These are phyloP conservation scores for Semnornis frantzii DNA, from an alignment of 2,113 vertebrate genomes.

Conservation along the genomic window DNA sequence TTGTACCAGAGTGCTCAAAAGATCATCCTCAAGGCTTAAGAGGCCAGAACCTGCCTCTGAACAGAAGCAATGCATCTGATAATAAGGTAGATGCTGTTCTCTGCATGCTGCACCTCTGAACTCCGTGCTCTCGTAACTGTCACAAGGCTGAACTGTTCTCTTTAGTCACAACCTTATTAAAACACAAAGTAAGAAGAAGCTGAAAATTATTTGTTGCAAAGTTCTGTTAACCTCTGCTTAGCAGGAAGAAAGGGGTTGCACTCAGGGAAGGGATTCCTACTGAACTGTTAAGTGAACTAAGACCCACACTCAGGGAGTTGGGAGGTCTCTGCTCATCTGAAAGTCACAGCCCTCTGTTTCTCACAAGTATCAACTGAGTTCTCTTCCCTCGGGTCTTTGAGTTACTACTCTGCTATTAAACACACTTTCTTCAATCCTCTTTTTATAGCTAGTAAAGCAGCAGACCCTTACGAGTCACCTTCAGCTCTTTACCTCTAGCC, in stretches of 20 bases:
- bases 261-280: background rate
- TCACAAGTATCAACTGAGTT: background rate
- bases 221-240: background rate
- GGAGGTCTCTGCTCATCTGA: background rate
- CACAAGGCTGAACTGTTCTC: background rate
- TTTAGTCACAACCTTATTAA: background rate
- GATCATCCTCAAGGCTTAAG: background rate
- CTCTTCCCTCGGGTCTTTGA: background rate
- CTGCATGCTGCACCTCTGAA: background rate
- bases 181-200: background rate
- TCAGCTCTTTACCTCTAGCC: background rate
- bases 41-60: background rate
- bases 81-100: background rate
- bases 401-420: background rate
- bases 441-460: background rate
- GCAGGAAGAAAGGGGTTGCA: background rate
- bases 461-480: background rate
- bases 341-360: background rate
- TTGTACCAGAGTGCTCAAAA: background rate
- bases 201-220: background rate
- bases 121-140: fast-evolving
- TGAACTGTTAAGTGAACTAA: background rate
- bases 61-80: background rate
- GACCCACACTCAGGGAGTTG: background rate
- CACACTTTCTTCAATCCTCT: background rate